phyloP scores from a whole-genome alignment of 2,113 vertebrate genomes.

The Peucedramus taeniatus region DNA sequence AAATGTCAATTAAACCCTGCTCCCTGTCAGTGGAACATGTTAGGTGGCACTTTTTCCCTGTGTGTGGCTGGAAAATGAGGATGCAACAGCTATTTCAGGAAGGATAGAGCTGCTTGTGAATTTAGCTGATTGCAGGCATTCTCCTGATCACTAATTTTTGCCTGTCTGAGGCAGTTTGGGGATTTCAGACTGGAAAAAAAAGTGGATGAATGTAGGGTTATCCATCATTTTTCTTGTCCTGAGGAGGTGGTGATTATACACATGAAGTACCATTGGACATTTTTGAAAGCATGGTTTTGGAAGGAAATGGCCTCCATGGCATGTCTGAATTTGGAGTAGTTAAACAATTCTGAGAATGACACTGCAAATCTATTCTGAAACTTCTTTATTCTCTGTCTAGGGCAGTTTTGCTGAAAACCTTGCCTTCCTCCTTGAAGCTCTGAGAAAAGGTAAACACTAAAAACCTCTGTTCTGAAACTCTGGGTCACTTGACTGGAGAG shows the following conservation, averaged over 20 bases:
- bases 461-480: not conserved
- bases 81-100: not conserved
- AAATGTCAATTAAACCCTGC: not conserved
- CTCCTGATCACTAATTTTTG: not conserved
- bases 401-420: slow-evolving; percentile 97
- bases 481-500: not conserved
- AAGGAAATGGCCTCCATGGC: not conserved
- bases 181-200: not conserved
- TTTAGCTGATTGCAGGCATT: not conserved
- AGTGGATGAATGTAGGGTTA: not conserved
- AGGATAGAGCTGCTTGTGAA: not conserved
- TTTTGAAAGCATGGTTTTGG: not conserved
- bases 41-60: not conserved
- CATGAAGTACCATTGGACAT: accelerated
- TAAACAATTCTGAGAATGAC: not conserved
- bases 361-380: not conserved
- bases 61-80: not conserved
- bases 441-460: slow-evolving; percentile 83
- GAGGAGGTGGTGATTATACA: not conserved
- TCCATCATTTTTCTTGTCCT: not conserved
- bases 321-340: not conserved
- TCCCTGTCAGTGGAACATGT: not conserved
- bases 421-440: slow-evolving; percentile 88
- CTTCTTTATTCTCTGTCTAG: slow-evolving; percentile 58
- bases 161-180: not conserved